Evolutionary conservation across 2,797 vertebrate genomes (phyloP).

Genomic region (Argya squamiceps): DNA sequence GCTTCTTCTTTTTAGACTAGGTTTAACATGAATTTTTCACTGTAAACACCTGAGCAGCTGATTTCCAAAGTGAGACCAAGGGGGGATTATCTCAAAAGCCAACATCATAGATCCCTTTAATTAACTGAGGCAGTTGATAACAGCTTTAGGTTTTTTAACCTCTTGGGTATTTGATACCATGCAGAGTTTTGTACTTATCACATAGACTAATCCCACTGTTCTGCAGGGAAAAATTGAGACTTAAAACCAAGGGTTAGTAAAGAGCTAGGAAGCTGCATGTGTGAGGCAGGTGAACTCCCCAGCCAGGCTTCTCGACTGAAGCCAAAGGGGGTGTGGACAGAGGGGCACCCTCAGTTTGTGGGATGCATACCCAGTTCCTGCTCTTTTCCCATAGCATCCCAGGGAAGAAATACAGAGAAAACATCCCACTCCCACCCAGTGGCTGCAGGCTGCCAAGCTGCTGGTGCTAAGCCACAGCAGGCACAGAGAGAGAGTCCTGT

Average conservation of each 20-base stretch:
- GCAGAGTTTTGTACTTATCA: background rate
- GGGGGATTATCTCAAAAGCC: background rate
- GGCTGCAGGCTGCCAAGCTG: fast-evolving
- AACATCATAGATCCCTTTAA: background rate
- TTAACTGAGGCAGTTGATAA: background rate
- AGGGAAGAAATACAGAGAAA: background rate
- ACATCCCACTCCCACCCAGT: background rate
- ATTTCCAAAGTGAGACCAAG: background rate
- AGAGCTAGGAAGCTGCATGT: background rate
- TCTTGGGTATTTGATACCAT: background rate
- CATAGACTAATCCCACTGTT: background rate
- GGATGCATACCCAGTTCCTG: background rate
- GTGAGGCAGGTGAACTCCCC: background rate
- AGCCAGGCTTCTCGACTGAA: background rate
- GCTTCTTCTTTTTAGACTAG: background rate
- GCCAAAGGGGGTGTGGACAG: background rate
- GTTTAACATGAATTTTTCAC: background rate
- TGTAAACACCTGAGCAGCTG: background rate
- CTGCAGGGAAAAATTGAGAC: fast-evolving
- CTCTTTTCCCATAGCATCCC: background rate
- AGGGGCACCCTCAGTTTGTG: background rate
- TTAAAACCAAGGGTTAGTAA: background rate
- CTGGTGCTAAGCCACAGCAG: background rate
- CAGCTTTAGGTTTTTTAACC: background rate
- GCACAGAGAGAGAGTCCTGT: background rate